A percentile compares a stretch with the other conserved stretches of the same genome.
Conservation (phyloP, 2,888 invertebrate species). For the Heterodera filipjevi region DNA sequence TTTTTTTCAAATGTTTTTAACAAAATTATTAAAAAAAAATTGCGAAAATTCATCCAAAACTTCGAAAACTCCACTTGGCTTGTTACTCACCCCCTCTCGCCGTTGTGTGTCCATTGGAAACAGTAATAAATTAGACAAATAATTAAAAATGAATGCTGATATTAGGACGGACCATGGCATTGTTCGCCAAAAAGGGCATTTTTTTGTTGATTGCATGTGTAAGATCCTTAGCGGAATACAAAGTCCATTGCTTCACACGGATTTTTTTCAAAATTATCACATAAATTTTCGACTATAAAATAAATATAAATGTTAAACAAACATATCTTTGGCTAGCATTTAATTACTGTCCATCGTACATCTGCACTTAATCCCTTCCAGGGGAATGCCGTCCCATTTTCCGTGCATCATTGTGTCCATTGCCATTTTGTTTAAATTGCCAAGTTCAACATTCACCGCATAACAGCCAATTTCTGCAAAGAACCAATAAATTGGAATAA, state of each 20-base stretch:
- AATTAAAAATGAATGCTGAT: neutral
- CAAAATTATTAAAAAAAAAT: too few relatives aligned
- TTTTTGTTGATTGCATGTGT: neutral
- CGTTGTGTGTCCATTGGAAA: neutral
- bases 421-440: constrained; percentile 15
- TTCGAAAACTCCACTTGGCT: neutral
- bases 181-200: constrained; percentile 7
- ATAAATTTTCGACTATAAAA: neutral
- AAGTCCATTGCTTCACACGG: neutral
- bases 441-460: constrained; percentile 4
- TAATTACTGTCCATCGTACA: neutral
- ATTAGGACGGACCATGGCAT: constrained; percentile 8
- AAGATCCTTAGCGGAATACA: neutral
- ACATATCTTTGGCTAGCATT: neutral
- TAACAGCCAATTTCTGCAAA: constrained; percentile 18
- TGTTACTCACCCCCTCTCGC: neutral
- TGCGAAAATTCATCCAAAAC: too few relatives aligned
- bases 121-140: neutral
- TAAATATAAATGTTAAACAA: neutral
- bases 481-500: neutral
- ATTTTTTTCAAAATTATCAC: neutral
- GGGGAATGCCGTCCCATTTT: neutral
- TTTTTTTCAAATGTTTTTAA: too few relatives aligned
- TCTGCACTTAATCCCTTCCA: neutral
- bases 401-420: neutral